These are phyloP conservation scores for Dendrocincla fuliginosa DNA, from an alignment of 2,797 vertebrate species.

Conservation along the genomic window DNA sequence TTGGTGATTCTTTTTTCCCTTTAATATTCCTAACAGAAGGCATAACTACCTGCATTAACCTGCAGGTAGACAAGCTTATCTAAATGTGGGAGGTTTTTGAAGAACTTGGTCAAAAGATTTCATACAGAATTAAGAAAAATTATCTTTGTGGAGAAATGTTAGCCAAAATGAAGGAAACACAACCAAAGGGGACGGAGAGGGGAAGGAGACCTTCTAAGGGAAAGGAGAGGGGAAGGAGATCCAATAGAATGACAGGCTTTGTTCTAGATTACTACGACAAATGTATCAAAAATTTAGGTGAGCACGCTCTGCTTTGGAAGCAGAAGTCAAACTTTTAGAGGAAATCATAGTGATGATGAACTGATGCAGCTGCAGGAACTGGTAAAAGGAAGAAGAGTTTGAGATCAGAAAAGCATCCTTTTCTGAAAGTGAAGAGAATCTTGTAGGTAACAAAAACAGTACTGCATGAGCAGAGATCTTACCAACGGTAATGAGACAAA, in stretches of 20 bases:
- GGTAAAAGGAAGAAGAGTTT: background rate
- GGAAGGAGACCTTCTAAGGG: background rate
- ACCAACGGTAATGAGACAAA: background rate
- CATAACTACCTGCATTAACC: background rate
- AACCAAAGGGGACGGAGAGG: background rate
- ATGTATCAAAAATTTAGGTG: background rate
- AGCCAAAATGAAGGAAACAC: background rate
- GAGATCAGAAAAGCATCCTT: background rate
- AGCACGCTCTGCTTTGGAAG: background rate
- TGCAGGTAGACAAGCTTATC: background rate
- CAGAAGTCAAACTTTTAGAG: background rate
- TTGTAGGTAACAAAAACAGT: background rate
- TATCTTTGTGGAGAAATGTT: background rate
- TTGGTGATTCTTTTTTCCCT: background rate
- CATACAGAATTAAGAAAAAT: background rate
- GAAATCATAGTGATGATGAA: background rate
- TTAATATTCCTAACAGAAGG: background rate
- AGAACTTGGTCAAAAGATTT: background rate
- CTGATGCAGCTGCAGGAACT: background rate
- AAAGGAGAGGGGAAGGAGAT: background rate
- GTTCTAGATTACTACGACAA: background rate
- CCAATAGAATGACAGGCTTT: background rate
- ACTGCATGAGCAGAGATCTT: background rate
- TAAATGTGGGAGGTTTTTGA: background rate
- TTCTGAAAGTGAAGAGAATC: background rate